These are phyloP conservation scores for Thunnus maccoyii DNA, from an alignment of 2,113 vertebrate species.

Conservation along the genomic window DNA sequence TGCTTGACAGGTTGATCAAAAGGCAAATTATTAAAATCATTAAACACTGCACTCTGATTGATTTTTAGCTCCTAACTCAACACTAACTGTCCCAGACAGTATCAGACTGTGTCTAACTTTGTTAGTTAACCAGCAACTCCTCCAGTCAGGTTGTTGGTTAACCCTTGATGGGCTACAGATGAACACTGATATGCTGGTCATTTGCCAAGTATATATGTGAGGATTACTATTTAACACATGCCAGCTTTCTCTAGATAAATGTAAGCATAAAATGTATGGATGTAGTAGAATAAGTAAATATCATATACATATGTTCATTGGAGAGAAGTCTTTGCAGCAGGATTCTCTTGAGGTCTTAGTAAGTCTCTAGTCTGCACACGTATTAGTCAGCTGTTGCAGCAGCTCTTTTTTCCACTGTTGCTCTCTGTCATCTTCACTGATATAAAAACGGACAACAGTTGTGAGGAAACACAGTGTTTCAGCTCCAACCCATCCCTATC, in stretches of 20 bases:
- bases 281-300: no score
- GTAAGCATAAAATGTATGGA: neutral
- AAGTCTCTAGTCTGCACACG: slow-evolving; percentile 19
- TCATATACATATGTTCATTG: neutral
- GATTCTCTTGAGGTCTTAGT: slow-evolving; percentile 6
- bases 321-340: neutral
- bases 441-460: slow-evolving; percentile 34
- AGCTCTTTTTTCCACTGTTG: slow-evolving; percentile 1
- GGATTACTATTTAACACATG: neutral
- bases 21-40: neutral
- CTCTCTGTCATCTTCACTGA: slow-evolving; percentile 28
- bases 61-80: neutral
- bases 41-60: neutral
- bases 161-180: no score
- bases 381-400: slow-evolving; percentile 30
- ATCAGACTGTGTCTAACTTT: neutral
- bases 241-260: neutral
- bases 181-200: no score
- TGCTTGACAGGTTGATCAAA: neutral
- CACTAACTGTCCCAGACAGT: neutral
- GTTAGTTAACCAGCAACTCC: no score
- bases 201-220: no score
- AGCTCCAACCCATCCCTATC: slow-evolving; percentile 25
- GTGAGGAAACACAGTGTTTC: slow-evolving; percentile 8
- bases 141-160: no score